Evolutionary conservation across 64 coral and sea anemone species (phyloP).

Genomic region (Porites lutea): DNA sequence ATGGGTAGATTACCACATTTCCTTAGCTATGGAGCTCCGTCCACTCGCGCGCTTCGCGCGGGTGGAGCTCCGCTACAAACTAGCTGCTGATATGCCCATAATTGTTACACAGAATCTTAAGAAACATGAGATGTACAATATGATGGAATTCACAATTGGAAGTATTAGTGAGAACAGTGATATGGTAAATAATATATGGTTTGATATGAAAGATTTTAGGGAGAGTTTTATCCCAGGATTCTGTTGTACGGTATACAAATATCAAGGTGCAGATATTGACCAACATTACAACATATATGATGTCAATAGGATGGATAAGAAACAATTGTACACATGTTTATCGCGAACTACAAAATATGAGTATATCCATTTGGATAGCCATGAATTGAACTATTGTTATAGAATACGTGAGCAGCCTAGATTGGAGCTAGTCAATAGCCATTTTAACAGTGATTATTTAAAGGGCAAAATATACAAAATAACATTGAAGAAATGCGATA

Average conservation of each 20-base stretch:
- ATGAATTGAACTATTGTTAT: slow-evolving; percentile 15
- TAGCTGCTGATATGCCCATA: slow-evolving; percentile 5
- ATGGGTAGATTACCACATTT: no score
- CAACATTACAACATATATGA: slow-evolving; percentile 38
- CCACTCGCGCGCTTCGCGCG: no score
- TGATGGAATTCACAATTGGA: slow-evolving; percentile 25
- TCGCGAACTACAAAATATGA: slow-evolving; percentile 19
- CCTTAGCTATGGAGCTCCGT: no score
- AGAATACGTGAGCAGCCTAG: neutral
- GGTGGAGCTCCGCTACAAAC: no score
- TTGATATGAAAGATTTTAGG: neutral
- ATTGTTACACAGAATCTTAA: slow-evolving; percentile 18
- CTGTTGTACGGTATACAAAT: slow-evolving; percentile 48
- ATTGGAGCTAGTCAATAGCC: slow-evolving; percentile 26
- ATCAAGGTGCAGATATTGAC: slow-evolving; percentile 38
- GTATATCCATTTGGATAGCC: slow-evolving; percentile 8
- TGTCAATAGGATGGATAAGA: slow-evolving; percentile 32
- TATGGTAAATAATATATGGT: slow-evolving; percentile 12
- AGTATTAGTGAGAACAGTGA: neutral
- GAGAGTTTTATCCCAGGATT: slow-evolving; percentile 20
- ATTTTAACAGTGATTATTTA: slow-evolving; percentile 16
- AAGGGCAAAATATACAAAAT: slow-evolving; percentile 51
- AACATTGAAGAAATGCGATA: neutral
- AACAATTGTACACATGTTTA: slow-evolving; percentile 32
- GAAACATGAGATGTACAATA: slow-evolving; percentile 28